Percentiles rank a stretch among this genome's conserved stretches.
Conservation (phyloP, 1,140 invertebrate species). For the Drosophila parvula region DNA sequence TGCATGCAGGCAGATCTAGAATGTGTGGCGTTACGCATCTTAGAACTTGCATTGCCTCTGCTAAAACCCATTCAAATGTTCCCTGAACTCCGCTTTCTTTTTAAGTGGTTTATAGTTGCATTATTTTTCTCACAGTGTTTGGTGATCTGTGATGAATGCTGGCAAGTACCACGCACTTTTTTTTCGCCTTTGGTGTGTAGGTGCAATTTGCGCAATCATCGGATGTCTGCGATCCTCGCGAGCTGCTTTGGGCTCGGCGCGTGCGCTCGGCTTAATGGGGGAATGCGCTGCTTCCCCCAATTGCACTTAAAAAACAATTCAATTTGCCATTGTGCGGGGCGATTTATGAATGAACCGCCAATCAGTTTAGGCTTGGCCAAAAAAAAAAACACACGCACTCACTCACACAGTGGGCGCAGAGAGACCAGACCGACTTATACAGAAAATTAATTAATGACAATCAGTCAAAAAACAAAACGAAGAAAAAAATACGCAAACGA, state of each 20-base stretch:
- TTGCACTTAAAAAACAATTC: conserved; percentile 80
- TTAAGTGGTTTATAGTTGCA: background rate
- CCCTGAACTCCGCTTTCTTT: background rate
- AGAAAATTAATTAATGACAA: conserved; percentile 82
- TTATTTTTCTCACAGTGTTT: background rate
- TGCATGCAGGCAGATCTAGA: too few species aligned
- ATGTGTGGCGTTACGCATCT: background rate
- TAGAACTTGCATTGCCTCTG: background rate
- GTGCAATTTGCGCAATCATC: conserved; percentile 82
- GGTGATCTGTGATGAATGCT: conserved; percentile 78
- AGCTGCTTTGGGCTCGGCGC: conserved; percentile 56
- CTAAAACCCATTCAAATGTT: too few species aligned
- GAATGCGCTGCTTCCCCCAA: conserved; percentile 58
- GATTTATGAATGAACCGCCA: conserved; percentile 77
- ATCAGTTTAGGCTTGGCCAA: conserved; percentile 58
- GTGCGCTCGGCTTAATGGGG: conserved; percentile 70
- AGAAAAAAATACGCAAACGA: conserved; percentile 79
- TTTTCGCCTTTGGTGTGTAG: conserved; percentile 61
- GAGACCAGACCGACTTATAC: conserved; percentile 24
- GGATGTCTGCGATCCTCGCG: conserved; percentile 47
- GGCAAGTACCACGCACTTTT: conserved; percentile 80
- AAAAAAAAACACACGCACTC: conserved; percentile 10
- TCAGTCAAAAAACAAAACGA: conserved; percentile 71
- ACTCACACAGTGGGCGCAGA: conserved; percentile 4
- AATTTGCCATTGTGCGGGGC: conserved; percentile 62